Percentiles rank a stretch among this genome's conserved stretches.
phyloP scores from a whole-genome alignment of 1,140 invertebrate species.

The Cepaea nemoralis region DNA sequence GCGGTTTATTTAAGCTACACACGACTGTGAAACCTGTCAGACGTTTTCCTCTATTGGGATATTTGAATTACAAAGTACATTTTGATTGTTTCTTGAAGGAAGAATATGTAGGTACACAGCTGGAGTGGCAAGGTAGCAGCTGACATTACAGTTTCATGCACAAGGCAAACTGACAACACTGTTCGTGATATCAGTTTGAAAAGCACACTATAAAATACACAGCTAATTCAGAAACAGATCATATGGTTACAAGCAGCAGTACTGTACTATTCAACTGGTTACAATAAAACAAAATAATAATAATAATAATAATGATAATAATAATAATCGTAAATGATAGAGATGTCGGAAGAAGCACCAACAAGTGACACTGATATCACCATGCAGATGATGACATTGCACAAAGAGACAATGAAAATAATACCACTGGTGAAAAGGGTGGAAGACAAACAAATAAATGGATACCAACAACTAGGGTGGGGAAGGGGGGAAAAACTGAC shows the following conservation, averaged over 20 bases:
- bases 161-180: background rate
- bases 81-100: too few relatives aligned
- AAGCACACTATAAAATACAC: background rate
- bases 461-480: background rate
- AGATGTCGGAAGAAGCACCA: background rate
- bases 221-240: background rate
- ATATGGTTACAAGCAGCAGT: background rate
- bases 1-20: too few relatives aligned
- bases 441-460: background rate
- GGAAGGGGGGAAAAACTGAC: background rate
- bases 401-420: constrained; percentile 4
- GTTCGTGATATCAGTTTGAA: background rate
- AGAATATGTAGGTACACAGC: too few relatives aligned
- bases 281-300: constrained; percentile 1
- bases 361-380: constrained; percentile 12
- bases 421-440: background rate
- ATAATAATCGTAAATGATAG: background rate
- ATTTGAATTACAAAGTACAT: too few relatives aligned
- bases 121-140: too few relatives aligned
- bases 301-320: background rate
- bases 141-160: background rate
- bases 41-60: too few relatives aligned
- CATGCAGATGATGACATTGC: constrained; percentile 22
- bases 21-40: too few relatives aligned
- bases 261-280: background rate